Evolutionary conservation across 2,113 vertebrate genomes (phyloP), one percentile per base, ranked within the genome.

Genomic region (Trematocara variabile): DNA sequence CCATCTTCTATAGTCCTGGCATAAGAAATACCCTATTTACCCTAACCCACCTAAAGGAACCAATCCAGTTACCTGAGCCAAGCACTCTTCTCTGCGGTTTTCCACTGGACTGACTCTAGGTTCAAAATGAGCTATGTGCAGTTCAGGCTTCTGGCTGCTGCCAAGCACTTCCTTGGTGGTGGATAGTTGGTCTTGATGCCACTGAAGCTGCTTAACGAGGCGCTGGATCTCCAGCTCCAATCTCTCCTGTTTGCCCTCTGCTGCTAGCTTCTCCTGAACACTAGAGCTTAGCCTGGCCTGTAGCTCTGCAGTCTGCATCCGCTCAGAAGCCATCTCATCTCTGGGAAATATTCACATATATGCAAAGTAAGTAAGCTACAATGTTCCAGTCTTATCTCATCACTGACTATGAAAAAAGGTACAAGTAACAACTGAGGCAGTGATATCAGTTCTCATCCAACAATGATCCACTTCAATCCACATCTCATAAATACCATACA

Each of bases 221-320:
- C n/a, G 83, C 79, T 88, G 90, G 6, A 91, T 30, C 8, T 96
- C 95, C 7, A 88, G 73, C n/a, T 92, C 90, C 50, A 97, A 94
- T 78, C 93, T 92, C 33, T 96, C 93, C 55, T 88, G 93, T 81
- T 97, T 95, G 39, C 96, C 96, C 85, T 96, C 91, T 7, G 95
- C 86, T 13, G 79, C 85, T 46, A 84, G 85, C 84, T 95, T 96
- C 84, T 97, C 96, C 88, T 96, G 94, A 52, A 89, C 87, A 82
- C 85, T 92, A 75, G 92, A 87, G 48, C 94, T 96, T 46, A 97
- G 92, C 84, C 96, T 93, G 58, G 95, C 93, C 90, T 97, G 97
- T 41, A 97, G 94, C 79, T 96, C 94, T 39, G 97, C 94, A 25
- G 87, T 94, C 94, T 96, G 97, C 20, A 44, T 81, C 11, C 87